phyloP scores from a whole-genome alignment of 2,888 invertebrate species.

The Rapana venosa region DNA sequence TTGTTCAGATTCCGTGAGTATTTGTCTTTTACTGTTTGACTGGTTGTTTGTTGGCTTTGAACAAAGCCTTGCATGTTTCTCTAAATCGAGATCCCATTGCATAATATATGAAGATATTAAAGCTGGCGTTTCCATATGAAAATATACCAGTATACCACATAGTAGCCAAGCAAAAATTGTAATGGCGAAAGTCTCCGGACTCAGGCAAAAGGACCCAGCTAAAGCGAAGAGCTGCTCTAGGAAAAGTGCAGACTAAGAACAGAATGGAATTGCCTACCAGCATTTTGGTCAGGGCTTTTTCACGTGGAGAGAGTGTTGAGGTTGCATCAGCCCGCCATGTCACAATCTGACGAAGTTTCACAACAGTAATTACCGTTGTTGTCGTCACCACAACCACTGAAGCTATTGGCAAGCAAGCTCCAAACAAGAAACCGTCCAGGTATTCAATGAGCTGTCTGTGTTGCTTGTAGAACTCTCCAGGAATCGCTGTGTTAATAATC shows the following conservation, averaged over 20 bases:
- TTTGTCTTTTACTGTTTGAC: background rate
- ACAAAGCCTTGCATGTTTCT: background rate
- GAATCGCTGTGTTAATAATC: background rate
- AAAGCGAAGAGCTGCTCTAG: background rate
- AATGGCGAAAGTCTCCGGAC: background rate
- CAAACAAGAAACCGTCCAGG: background rate
- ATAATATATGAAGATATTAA: conserved; percentile 24
- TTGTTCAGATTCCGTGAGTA: too few relatives aligned
- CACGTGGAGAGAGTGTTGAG: background rate
- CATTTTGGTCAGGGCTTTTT: conserved; percentile 21
- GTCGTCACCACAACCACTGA: background rate
- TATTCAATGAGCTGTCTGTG: background rate
- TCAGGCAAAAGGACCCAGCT: conserved; percentile 12
- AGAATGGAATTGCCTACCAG: background rate
- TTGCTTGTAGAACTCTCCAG: background rate
- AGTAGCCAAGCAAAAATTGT: background rate
- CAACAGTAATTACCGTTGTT: background rate
- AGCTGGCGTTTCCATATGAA: background rate
- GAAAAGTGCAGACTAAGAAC: background rate
- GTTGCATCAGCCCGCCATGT: background rate
- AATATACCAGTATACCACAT: background rate
- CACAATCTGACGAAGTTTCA: background rate
- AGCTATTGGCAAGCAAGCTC: background rate
- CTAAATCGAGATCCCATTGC: conserved; percentile 12
- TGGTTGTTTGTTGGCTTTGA: background rate